phyloP scores from a whole-genome alignment of 2,797 vertebrate genomes.

The Microhierax caerulescens region DNA sequence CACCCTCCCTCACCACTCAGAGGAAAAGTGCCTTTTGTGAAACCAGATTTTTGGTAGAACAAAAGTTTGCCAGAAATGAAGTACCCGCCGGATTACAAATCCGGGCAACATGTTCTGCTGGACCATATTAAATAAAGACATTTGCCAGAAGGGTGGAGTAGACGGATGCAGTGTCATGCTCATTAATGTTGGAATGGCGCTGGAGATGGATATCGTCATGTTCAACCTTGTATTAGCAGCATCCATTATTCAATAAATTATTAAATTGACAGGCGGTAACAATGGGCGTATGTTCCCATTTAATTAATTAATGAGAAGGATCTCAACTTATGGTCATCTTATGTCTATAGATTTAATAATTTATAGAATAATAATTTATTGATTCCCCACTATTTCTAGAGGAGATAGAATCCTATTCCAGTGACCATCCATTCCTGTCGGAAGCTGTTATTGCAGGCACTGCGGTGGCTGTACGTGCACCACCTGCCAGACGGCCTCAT shows the following conservation, averaged over 20 bases:
- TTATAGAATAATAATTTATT: slow-evolving; percentile 68
- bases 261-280: slow-evolving; percentile 62
- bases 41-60: not conserved
- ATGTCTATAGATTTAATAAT: slow-evolving; percentile 68
- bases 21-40: not conserved
- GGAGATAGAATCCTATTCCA: slow-evolving; percentile 56
- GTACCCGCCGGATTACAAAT: not conserved
- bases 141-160: slow-evolving; percentile 26
- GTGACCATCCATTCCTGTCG: slow-evolving; percentile 38
- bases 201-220: slow-evolving; percentile 24
- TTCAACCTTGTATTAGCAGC: slow-evolving; percentile 30
- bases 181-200: slow-evolving; percentile 15
- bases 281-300: slow-evolving; percentile 33
- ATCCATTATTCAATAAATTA: slow-evolving; percentile 69
- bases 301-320: slow-evolving; percentile 67
- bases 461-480: not conserved
- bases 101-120: not conserved
- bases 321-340: slow-evolving; percentile 42
- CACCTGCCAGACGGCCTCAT: slow-evolving; percentile 17
- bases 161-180: slow-evolving; percentile 27
- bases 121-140: not conserved
- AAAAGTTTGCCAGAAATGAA: not conserved
- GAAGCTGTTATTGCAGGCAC: slow-evolving; percentile 37
- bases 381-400: slow-evolving; percentile 50
- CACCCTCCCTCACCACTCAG: not conserved